phyloP scores from a whole-genome alignment of 2,888 invertebrate species.

The Neoaliturus tenellus region DNA sequence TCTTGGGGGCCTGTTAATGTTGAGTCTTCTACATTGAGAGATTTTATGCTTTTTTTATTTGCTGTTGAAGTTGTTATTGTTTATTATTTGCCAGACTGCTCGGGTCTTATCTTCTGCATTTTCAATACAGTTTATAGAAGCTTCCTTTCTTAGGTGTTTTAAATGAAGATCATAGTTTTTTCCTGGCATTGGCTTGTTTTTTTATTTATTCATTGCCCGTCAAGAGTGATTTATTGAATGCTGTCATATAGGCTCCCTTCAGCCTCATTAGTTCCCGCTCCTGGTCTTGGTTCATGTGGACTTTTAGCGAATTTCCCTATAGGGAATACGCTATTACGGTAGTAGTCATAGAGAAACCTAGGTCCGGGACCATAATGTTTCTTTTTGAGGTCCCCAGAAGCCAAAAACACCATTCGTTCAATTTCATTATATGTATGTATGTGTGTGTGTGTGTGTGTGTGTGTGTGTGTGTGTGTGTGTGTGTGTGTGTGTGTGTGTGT shows the following conservation, averaged over 20 bases:
- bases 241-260: slow-evolving; percentile 19
- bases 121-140: neutral
- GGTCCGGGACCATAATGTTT: too few species aligned
- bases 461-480: too few species aligned
- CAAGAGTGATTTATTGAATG: slow-evolving; percentile 22
- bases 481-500: too few species aligned
- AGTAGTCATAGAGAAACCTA: too few species aligned
- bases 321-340: too few species aligned
- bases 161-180: slow-evolving; percentile 26
- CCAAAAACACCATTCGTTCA: too few species aligned
- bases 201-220: slow-evolving; percentile 10
- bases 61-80: slow-evolving; percentile 3
- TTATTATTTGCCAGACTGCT: slow-evolving; percentile 35
- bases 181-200: neutral
- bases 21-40: slow-evolving; percentile 12
- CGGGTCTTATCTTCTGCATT: slow-evolving; percentile 26
- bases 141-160: slow-evolving; percentile 33
- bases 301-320: too few species aligned
- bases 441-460: too few species aligned
- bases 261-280: slow-evolving; percentile 20
- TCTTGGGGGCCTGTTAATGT: slow-evolving; percentile 36
- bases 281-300: neutral
- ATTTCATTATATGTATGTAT: too few species aligned
- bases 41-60: slow-evolving; percentile 4
- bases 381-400: too few species aligned